Evolutionary conservation across 2,888 invertebrate species (phyloP), one percentile per base, ranked within the genome.

Genomic region (Agrotis exclamationis): DNA sequence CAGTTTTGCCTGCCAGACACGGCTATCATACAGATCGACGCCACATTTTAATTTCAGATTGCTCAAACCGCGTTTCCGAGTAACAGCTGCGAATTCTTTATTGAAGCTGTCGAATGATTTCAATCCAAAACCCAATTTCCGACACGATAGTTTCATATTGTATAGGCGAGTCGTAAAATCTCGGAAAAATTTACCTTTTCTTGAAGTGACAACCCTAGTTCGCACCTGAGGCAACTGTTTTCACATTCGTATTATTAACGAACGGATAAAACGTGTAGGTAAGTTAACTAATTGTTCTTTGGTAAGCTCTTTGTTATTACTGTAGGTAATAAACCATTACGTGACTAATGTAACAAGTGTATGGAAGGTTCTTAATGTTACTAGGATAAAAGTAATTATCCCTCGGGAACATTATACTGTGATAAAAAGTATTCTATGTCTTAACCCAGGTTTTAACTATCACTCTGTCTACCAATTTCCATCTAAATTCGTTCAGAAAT

Each of bases 121-220:
- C 75, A 65, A 80, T 77, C 64, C 47, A 62, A 81, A 67, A 71
- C 22, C 20, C 54, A 64, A 76, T 79, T 76, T 67, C 57, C 63
- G 51, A 16, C 45, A 60, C 65, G 54, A 56, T 76, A 66, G 76
- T 75, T 74, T 74, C 64, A 59, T 58, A 63, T 22, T 56, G 53
- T 33, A 63, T 63, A 39, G 44, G 13, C 20, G 39, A 54, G 18
- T 60, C 54, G 48, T 80, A 70, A 76, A 70, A 70, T 76, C 50
- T 16, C 57, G 63, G 54, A 33, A 50, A 39, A 60, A 44, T 81
- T 60, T 53, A 39, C 54, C 53, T 24, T 54, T 76, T 67, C 18
- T 20, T 24, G 24, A 53, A 47, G 44, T 77, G 68, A 22, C 78
- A 82, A 3, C 79, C 79, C 73, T 79, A 58, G n/a, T 13, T 53